These are phyloP conservation scores for Smittia sp. DNA, from an alignment of 2,888 invertebrate genomes.

Conservation along the genomic window DNA sequence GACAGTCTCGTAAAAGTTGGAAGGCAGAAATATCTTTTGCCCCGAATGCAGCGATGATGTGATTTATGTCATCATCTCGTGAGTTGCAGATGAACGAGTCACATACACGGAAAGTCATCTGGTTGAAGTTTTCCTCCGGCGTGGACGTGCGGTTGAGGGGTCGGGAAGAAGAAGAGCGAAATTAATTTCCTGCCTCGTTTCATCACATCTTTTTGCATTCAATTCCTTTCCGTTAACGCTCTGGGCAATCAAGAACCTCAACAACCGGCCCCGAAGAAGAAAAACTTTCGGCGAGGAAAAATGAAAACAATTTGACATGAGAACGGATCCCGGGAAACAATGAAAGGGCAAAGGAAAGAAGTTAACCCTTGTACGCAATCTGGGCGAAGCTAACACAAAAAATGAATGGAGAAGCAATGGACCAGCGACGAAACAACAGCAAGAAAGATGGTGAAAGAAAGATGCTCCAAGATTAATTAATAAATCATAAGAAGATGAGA, in stretches of 20 bases:
- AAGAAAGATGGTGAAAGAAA: constrained; percentile 18
- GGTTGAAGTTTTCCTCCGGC: constrained; percentile 14
- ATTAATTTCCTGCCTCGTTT: constrained; percentile 24
- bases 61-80: constrained; percentile 25
- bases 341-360: constrained; percentile 6
- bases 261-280: neutral
- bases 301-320: constrained; percentile 15
- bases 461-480: constrained; percentile 38
- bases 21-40: neutral
- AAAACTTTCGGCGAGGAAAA: neutral
- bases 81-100: constrained; percentile 9
- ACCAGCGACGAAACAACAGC: neutral
- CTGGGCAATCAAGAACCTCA: constrained; percentile 10
- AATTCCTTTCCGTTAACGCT: neutral
- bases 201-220: constrained; percentile 5
- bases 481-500: constrained; percentile 34
- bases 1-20: neutral
- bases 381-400: neutral
- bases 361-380: constrained; percentile 21
- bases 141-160: neutral
- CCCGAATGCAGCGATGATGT: constrained; percentile 25
- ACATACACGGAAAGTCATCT: constrained; percentile 32
- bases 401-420: constrained; percentile 9
- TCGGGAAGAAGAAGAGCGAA: constrained; percentile 3
- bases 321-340: neutral